Evolutionary conservation across 1,140 invertebrate genomes (phyloP).

Genomic region (Drosophila kurseongensis): DNA sequence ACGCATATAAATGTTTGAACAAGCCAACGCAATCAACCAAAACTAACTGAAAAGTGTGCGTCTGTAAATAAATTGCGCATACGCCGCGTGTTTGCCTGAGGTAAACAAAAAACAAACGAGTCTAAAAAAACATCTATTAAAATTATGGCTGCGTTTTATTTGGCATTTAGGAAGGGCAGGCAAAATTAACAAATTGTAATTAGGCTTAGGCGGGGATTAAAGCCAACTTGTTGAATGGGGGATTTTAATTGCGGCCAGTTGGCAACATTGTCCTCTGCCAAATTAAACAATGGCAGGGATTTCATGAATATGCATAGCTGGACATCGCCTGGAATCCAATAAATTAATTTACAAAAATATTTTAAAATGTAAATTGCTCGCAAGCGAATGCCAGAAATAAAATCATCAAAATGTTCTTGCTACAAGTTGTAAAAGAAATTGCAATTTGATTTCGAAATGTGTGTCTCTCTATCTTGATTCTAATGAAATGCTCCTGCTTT

Average conservation of each 20-base stretch:
- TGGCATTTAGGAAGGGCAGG: constrained; percentile 56
- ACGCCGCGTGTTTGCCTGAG: constrained; percentile 58
- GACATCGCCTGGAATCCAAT: constrained; percentile 31
- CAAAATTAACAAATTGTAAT: constrained; percentile 66
- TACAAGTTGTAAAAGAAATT: constrained; percentile 33
- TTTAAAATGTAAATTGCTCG: constrained; percentile 43
- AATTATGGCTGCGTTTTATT: constrained; percentile 67
- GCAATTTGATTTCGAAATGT: constrained; percentile 39
- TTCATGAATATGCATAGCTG: constrained; percentile 29
- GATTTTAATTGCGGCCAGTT: constrained; percentile 63
- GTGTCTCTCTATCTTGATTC: constrained; percentile 19
- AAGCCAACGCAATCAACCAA: constrained; percentile 37
- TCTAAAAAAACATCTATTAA: constrained; percentile 56
- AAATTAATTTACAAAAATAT: constrained; percentile 44
- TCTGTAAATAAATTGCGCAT: constrained; percentile 68
- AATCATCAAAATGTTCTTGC: constrained; percentile 26
- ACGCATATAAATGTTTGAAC: constrained; percentile 61
- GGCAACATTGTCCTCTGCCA: constrained; percentile 43
- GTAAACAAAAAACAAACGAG: constrained; percentile 40
- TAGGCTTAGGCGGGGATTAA: constrained; percentile 65
- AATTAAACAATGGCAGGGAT: constrained; percentile 38
- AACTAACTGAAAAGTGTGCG: constrained; percentile 32
- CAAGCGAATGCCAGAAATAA: constrained; percentile 13
- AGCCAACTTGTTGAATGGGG: constrained; percentile 48
- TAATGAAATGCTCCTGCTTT: constrained; percentile 29